Percentiles rank a stretch among this genome's conserved stretches.
These are phyloP conservation scores for Montipora cactus DNA, from an alignment of 64 coral and sea anemone genomes.

Conservation along the genomic window DNA sequence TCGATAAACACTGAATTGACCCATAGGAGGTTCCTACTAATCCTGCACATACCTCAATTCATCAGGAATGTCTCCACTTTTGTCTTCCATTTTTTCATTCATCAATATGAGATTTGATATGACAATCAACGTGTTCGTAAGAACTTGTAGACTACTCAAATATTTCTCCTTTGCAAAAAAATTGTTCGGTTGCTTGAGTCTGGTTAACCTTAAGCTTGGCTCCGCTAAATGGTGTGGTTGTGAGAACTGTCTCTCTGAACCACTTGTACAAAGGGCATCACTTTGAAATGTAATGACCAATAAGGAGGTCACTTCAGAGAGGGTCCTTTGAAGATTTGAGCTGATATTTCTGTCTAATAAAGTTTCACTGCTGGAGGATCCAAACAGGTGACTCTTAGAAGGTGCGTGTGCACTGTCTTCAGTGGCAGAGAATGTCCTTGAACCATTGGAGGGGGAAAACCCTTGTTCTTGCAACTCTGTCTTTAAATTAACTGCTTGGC, in stretches of 20 bases:
- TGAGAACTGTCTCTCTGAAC: slow-evolving; percentile 48
- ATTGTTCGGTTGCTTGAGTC: not conserved
- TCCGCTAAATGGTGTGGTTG: not conserved
- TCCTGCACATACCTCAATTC: slow-evolving; percentile 52
- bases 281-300: not conserved
- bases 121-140: slow-evolving; percentile 59
- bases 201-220: not conserved
- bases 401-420: not conserved
- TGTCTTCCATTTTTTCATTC: slow-evolving; percentile 39
- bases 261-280: slow-evolving; percentile 48
- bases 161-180: slow-evolving; percentile 54
- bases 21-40: too few species aligned
- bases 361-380: not conserved
- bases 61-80: not conserved
- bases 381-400: not conserved
- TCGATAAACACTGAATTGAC: too few species aligned
- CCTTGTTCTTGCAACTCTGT: not conserved
- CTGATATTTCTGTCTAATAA: not conserved
- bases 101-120: slow-evolving; percentile 65
- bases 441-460: not conserved
- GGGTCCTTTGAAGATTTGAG: not conserved
- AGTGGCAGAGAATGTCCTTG: not conserved
- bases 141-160: slow-evolving; percentile 67
- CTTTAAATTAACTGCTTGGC: not conserved
- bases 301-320: slow-evolving; percentile 15